Base-by-base conservation (phyloP, 2,888 invertebrate species). In the Aquatica leii region DNA sequence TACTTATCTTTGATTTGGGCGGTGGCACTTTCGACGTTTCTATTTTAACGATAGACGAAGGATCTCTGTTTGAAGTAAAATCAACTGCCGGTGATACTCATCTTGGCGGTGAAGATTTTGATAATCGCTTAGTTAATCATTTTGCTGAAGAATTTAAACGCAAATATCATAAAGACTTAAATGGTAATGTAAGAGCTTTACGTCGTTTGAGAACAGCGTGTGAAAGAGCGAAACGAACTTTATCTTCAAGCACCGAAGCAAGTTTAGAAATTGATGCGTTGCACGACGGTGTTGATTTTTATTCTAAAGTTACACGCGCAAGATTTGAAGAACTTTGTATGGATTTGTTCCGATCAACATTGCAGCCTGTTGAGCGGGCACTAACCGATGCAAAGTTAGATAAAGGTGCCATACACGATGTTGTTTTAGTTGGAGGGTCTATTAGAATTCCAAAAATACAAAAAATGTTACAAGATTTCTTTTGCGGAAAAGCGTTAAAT, bases 11-110 rank as follows among this genome's bases (percentile, higher is more conserved):
- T 73, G 91, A 92, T 79, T 84, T 92, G 62, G 91, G 91, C 18
- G 95, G 95, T 67, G 96, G 95, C 24, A 95, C 95, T 34, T 97
- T 97, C 78, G 96, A 97, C 84, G 96, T 97, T 6, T 96, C 96
- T 21, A 87, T 96, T 69, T 84, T 97, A 24, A 90, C 93, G 69
- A 96, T 97, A 78, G 92, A 94, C 73, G 94, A 96, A 81, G 89
- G 95, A 0, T 90, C 90, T 0, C 79, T 93, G 68, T 93, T 93
- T 74, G 91, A 93, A 83, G 93, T 94, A 0, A 87, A 86, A 77
- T 86, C 93, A 0, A 93, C 93, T 0, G 89, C 92, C 2, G 93
- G 93, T 3, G 92, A 94, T 74, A 93, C 93, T 0, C 93, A 93
- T 80, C 82, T 90, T 66, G 91, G 91, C 2, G 91, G 91, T 11